These are phyloP conservation scores for Dolichotis patagonum DNA, from an alignment of 2,113 vertebrate genomes.

Conservation along the genomic window DNA sequence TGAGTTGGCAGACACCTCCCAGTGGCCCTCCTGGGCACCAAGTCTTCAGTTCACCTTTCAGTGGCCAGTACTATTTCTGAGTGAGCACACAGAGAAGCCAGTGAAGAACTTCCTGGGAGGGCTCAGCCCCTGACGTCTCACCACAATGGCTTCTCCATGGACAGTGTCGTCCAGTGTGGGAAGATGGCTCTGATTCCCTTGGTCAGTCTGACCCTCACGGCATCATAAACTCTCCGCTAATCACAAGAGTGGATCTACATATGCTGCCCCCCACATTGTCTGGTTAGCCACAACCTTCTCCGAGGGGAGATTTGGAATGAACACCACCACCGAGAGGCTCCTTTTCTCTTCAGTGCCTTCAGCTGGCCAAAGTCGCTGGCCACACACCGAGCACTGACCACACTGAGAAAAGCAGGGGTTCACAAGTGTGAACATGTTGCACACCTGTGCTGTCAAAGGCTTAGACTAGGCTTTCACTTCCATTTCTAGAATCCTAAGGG, in stretches of 20 bases:
- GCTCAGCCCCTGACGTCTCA: neutral
- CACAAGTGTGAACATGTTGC: neutral
- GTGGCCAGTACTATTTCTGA: neutral
- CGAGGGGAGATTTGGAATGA: neutral
- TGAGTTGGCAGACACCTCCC: neutral
- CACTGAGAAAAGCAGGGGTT: neutral
- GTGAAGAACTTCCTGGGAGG: neutral
- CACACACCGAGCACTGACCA: rapidly evolving
- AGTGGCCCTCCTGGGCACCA: neutral
- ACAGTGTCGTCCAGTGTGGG: rapidly evolving
- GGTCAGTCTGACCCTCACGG: neutral
- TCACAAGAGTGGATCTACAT: neutral
- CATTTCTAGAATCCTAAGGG: neutral
- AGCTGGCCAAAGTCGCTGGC: neutral
- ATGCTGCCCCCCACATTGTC: neutral
- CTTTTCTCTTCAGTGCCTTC: neutral
- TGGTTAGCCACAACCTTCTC: neutral
- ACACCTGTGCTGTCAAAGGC: too few relatives aligned
- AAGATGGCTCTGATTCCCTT: neutral
- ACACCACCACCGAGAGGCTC: too few relatives aligned
- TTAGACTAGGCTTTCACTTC: neutral
- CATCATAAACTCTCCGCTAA: neutral
- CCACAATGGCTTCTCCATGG: neutral
- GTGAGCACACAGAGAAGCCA: too few relatives aligned
- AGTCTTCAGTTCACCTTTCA: neutral